Percentiles rank a stretch among this genome's conserved stretches.
Conservation (phyloP, 2,888 invertebrate species). For the Eristalis intricaria region DNA sequence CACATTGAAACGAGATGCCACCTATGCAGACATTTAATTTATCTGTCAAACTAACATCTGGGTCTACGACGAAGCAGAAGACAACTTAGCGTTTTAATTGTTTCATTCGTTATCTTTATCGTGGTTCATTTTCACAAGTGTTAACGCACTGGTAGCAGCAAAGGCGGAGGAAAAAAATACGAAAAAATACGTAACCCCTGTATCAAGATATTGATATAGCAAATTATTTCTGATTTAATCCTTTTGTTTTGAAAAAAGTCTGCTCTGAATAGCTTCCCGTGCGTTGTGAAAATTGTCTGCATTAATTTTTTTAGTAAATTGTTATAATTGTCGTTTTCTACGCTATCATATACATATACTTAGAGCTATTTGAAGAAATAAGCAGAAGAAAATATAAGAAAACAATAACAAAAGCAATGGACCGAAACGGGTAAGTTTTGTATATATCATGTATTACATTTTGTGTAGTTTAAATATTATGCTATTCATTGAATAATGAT, state of each 20-base stretch:
- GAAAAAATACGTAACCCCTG: constrained; percentile 35
- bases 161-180: constrained; percentile 29
- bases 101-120: constrained; percentile 57
- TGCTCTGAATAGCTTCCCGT: constrained; percentile 17
- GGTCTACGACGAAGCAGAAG: constrained; percentile 30
- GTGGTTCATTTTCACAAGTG: constrained; percentile 51
- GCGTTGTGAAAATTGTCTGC: constrained; percentile 33
- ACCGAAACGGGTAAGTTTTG: constrained; percentile 78
- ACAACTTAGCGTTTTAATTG: constrained; percentile 42
- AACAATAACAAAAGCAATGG: constrained; percentile 75
- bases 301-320: neutral
- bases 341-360: neutral
- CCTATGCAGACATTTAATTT: constrained; percentile 60
- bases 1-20: constrained; percentile 48
- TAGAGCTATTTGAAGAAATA: constrained; percentile 30
- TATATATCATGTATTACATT: neutral
- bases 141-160: constrained; percentile 31
- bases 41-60: constrained; percentile 51
- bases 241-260: constrained; percentile 18
- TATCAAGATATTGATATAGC: constrained; percentile 1
- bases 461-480: neutral
- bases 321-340: neutral
- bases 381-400: constrained; percentile 40
- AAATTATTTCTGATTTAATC: neutral
- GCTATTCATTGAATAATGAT: neutral